Percentiles rank a stretch among this genome's conserved stretches.
These are phyloP conservation scores for Macquaria ambigua DNA, from an alignment of 2,113 vertebrate genomes.

Conservation along the genomic window DNA sequence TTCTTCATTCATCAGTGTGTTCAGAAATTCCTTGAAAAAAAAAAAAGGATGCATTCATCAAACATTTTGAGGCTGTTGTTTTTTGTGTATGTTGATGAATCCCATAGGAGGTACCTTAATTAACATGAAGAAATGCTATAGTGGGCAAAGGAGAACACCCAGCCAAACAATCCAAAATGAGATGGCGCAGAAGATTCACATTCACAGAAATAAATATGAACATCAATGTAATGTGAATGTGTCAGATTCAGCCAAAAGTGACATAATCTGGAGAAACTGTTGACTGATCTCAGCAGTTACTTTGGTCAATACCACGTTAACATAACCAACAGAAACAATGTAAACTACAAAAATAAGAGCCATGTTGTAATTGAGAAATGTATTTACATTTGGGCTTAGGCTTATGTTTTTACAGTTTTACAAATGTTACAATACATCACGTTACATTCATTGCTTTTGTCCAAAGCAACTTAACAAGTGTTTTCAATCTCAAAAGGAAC, in stretches of 20 bases:
- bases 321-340: too few species aligned
- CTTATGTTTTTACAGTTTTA: neutral
- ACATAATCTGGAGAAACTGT: too few species aligned
- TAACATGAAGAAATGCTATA: neutral
- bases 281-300: too few species aligned
- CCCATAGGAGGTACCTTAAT: neutral
- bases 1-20: neutral
- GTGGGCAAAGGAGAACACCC: neutral
- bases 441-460: too few species aligned
- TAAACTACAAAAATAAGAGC: too few species aligned
- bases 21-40: neutral
- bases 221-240: neutral
- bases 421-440: neutral
- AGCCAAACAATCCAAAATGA: neutral
- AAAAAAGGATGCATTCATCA: too few species aligned
- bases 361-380: too few species aligned
- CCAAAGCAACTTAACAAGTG: neutral
- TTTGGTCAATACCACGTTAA: too few species aligned
- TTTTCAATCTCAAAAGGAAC: neutral
- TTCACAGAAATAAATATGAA: neutral
- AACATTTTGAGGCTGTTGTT: neutral
- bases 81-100: neutral
- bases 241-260: too few species aligned
- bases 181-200: neutral
- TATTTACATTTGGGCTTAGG: too few species aligned